Evolutionary conservation across 2,888 invertebrate species (phyloP).

Genomic region (Nomada fabriciana): DNA sequence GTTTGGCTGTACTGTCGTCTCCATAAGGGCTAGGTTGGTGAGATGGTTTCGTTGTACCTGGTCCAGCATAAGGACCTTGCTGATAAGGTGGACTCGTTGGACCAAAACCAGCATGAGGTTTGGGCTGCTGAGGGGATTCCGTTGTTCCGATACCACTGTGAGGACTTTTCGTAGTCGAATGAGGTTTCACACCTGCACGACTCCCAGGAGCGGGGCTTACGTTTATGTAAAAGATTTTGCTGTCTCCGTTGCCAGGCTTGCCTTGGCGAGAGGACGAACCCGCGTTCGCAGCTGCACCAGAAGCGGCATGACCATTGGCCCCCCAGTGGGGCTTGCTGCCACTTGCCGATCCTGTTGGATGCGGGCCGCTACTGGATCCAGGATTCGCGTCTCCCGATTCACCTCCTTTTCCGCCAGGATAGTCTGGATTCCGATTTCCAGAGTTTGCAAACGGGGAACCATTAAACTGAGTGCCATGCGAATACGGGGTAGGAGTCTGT

Average conservation of each 20-base stretch:
- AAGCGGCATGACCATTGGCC: neutral
- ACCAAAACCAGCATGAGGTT: neutral
- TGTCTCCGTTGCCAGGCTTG: neutral
- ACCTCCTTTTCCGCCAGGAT: constrained; percentile 6
- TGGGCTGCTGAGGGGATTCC: neutral
- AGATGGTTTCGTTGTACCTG: neutral
- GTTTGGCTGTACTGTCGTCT: neutral
- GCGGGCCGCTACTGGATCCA: neutral
- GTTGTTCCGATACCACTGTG: neutral
- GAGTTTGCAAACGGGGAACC: neutral
- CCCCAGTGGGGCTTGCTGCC: neutral
- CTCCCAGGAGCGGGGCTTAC: constrained; percentile 35
- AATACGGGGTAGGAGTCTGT: neutral
- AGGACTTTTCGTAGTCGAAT: neutral
- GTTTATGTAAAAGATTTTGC: constrained; percentile 43
- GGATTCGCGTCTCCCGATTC: neutral
- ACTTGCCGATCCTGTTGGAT: neutral
- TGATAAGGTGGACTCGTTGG: constrained; percentile 1
- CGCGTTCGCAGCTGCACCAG: neutral
- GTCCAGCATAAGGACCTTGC: neutral
- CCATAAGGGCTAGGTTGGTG: neutral
- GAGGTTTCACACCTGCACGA: constrained; percentile 20
- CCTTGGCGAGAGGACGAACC: neutral
- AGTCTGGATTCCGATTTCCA: neutral
- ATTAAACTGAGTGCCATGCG: neutral